Evolutionary conservation across 2,113 vertebrate species (phyloP).

Genomic region (Brachypteracias leptosomus): DNA sequence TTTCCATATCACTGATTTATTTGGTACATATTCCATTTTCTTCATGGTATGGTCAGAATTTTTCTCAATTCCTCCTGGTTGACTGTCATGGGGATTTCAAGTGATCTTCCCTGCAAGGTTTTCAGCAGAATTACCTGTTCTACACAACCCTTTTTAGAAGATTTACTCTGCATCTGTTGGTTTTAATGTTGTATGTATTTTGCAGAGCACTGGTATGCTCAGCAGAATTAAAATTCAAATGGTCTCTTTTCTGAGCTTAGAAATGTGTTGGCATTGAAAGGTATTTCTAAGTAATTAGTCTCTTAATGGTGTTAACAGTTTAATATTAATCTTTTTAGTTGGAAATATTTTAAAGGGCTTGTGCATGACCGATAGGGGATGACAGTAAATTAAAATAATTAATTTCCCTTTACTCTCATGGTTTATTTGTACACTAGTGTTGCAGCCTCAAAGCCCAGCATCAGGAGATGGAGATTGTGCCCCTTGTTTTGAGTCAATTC

Average conservation of each 20-base stretch:
- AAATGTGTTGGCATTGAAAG: not conserved
- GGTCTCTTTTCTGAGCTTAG: not conserved
- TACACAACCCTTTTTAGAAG: not conserved
- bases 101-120: not conserved
- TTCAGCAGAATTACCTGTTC: not conserved
- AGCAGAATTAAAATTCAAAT: not conserved
- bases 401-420: not conserved
- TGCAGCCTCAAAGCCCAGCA: not conserved
- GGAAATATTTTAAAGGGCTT: not conserved
- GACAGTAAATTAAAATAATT: not conserved
- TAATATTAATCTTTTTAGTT: not conserved
- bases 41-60: not conserved
- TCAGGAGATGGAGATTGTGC: not conserved
- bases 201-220: not conserved
- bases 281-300: not conserved
- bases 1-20: not conserved
- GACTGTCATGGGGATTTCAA: not conserved
- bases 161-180: not conserved
- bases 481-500: not conserved
- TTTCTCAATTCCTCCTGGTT: not conserved
- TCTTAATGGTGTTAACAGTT: not conserved
- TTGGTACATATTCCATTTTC: not conserved
- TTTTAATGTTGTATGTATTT: not conserved
- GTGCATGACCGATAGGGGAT: accelerated
- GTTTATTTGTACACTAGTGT: not conserved